Evolutionary conservation across 1,140 invertebrate genomes (phyloP).

Genomic region (Armadillidium nasatum): DNA sequence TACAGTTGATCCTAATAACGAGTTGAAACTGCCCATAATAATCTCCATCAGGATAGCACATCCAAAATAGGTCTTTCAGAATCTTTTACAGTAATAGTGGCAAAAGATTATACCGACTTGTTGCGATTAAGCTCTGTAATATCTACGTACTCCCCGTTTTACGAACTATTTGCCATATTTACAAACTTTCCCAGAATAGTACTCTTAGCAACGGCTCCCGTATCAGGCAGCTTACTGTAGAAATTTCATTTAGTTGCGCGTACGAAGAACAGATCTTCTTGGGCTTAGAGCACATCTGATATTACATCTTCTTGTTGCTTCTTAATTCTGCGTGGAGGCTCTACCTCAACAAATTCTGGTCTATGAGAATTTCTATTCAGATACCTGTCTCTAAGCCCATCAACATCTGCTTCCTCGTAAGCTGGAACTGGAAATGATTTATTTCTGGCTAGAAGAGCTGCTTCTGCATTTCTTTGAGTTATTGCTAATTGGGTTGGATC

Average conservation of each 20-base stretch:
- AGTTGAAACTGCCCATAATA: background rate
- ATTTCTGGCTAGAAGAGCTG: constrained; percentile 1
- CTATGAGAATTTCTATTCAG: constrained; percentile 7
- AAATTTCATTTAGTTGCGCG: too few relatives aligned
- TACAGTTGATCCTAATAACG: constrained; percentile 29
- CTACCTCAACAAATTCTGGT: background rate
- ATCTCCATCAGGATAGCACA: constrained; percentile 24
- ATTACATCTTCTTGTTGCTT: constrained; percentile 24
- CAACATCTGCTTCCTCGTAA: constrained; percentile 25
- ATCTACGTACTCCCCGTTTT: constrained; percentile 34
- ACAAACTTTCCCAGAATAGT: constrained; percentile 34
- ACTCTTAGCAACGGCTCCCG: constrained; percentile 34
- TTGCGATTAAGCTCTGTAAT: constrained; percentile 29
- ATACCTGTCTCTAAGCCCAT: constrained; percentile 22
- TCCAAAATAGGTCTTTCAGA: constrained; percentile 27
- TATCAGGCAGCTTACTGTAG: constrained; percentile 40
- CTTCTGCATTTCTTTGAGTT: background rate
- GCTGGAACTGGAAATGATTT: background rate
- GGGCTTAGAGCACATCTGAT: constrained; percentile 38
- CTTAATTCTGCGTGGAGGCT: constrained; percentile 17
- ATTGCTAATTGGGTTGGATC: background rate
- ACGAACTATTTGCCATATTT: constrained; percentile 40
- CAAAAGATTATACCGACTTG: constrained; percentile 34
- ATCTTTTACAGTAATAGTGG: constrained; percentile 24
- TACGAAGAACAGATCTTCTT: too few relatives aligned